Evolutionary conservation across 2,113 vertebrate species (phyloP), one percentile per base, ranked within the genome.

Genomic region (Daubentonia madagascariensis): DNA sequence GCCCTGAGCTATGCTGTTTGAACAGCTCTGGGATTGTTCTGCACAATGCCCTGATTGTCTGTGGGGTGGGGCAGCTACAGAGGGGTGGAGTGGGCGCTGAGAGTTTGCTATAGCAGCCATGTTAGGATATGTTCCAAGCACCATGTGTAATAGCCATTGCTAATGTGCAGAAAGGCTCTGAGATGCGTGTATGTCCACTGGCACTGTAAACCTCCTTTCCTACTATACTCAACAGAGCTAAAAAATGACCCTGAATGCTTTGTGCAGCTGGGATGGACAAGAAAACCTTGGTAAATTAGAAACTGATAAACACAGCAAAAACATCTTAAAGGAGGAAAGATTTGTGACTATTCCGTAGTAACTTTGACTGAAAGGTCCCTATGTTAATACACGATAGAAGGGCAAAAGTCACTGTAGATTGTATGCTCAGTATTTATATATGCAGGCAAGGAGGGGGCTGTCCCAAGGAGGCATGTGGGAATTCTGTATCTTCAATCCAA

Each of bases 1-100:
- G 94, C 96, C 96, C 72, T 35, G n/a, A 78, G 97, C 80, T 52
- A 83, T 45, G 7, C 40, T 95, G 81, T 87, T 14, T 83, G 88
- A 96, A 94, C 90, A 96, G 83, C 85, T 65, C 67, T 65, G 48
- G 63, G 78, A 95, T 96, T 96, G 92, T 91, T 94, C 90, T 84
- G 32, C 48, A 96, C 94, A 98, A 94, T 72, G 79, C 67, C 18
- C 35, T 37, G 30, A 96, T 95, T 98, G 63, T 97, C 75, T 86
- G 1, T 45, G 35, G 48, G 68, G 85, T 81, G 59, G 76, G n/a
- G 76, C 65, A 70, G 79, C 52, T 76, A 32, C 37, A 57, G 57
- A 89, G 85, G 30, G 11, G 18, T 67, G 18, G 86, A 85, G 52
- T 68, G 70, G 52, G 63, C 81, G 45, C 84, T 90, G 67, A 54